These are phyloP conservation scores for Bombus pyrosoma DNA, from an alignment of 1,140 invertebrate genomes.

Conservation along the genomic window DNA sequence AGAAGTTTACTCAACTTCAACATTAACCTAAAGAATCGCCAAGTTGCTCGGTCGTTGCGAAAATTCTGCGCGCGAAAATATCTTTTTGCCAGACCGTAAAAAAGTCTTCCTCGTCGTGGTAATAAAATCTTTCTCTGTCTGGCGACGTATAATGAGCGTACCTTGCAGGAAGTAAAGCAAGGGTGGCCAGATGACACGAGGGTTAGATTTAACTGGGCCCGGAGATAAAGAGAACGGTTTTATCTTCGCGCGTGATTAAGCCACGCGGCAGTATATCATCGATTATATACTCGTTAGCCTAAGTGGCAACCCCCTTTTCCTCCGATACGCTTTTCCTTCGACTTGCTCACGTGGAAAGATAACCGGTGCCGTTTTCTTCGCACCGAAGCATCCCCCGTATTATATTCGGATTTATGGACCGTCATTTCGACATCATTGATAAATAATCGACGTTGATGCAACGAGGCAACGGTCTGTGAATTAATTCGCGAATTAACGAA, in stretches of 20 bases:
- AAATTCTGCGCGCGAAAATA: conserved; percentile 25
- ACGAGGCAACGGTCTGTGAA: neutral
- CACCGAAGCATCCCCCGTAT: conserved; percentile 24
- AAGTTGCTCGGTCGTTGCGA: neutral
- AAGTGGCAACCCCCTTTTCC: conserved; percentile 50
- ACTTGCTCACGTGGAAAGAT: conserved; percentile 55
- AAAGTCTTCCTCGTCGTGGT: conserved; percentile 58
- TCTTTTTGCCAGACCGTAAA: conserved; percentile 8
- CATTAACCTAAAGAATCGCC: neutral
- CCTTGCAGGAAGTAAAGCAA: neutral
- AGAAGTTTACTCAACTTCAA: neutral
- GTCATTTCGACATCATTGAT: conserved; percentile 43
- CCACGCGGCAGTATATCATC: conserved; percentile 76
- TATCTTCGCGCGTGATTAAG: conserved; percentile 81
- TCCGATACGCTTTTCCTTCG: conserved; percentile 46
- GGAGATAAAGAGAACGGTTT: conserved; percentile 59
- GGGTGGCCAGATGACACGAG: conserved; percentile 59
- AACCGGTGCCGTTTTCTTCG: conserved; percentile 42
- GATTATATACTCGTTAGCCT: conserved; percentile 80
- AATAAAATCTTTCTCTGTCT: conserved; percentile 62
- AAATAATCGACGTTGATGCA: conserved; percentile 49
- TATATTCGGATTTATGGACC: conserved; percentile 61
- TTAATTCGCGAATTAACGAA: conserved; percentile 25
- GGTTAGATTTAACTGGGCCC: conserved; percentile 50
- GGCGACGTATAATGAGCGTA: conserved; percentile 56